phyloP scores from a whole-genome alignment of 2,797 vertebrate species.

The Todus mexicanus region DNA sequence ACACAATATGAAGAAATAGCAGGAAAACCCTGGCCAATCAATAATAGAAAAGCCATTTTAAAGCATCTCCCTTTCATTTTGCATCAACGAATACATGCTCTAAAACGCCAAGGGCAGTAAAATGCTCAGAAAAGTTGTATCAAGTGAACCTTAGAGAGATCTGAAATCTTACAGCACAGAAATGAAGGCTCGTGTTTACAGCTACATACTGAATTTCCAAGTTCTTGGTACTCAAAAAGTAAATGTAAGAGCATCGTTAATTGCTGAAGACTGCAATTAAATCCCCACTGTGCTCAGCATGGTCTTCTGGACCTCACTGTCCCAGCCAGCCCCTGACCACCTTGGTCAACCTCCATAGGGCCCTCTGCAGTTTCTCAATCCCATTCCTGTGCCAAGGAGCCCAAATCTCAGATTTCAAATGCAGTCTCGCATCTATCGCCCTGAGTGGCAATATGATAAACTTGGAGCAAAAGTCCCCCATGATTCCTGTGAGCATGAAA shows the following conservation, averaged over 20 bases:
- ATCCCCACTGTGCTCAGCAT: background rate
- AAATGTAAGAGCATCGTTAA: background rate
- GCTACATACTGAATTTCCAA: background rate
- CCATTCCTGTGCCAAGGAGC: background rate
- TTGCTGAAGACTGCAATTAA: background rate
- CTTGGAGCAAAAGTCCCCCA: background rate
- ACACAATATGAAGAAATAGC: background rate
- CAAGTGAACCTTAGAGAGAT: background rate
- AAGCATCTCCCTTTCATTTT: background rate
- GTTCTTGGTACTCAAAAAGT: background rate
- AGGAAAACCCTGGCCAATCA: background rate
- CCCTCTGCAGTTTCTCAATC: background rate
- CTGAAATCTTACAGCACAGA: background rate
- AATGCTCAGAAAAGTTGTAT: background rate
- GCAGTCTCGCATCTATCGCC: background rate
- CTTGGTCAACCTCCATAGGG: background rate
- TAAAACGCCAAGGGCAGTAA: background rate
- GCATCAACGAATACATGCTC: background rate
- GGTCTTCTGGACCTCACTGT: rapidly evolving
- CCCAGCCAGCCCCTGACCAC: background rate
- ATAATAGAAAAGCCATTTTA: background rate
- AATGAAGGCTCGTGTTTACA: background rate
- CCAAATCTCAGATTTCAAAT: background rate
- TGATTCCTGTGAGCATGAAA: background rate
- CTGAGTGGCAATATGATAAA: rapidly evolving